Evolutionary conservation across 2,888 invertebrate genomes (phyloP).

Genomic region (Phengaris alcon): DNA sequence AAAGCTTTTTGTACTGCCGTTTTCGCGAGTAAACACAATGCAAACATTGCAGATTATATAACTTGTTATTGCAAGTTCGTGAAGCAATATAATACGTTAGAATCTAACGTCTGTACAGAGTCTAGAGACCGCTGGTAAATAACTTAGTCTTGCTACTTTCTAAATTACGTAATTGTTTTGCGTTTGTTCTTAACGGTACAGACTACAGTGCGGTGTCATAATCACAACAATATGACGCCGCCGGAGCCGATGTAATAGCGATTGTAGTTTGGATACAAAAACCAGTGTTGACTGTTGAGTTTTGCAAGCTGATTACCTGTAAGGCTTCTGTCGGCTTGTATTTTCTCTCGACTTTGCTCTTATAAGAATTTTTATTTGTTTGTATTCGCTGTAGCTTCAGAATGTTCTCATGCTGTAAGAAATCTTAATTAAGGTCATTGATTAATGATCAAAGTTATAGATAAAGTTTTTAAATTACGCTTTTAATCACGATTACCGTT

Average conservation of each 20-base stretch:
- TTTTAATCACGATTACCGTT: too few relatives aligned
- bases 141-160: constrained; percentile 49
- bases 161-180: constrained; percentile 56
- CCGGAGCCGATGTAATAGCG: constrained; percentile 30
- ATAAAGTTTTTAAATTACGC: too few relatives aligned
- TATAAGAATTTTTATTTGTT: neutral
- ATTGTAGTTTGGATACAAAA: constrained; percentile 11
- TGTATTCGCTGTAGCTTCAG: neutral
- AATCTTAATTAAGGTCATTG: neutral
- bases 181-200: constrained; percentile 52
- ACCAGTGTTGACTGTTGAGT: constrained; percentile 12
- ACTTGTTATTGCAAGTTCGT: constrained; percentile 33
- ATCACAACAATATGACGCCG: constrained; percentile 42
- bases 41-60: constrained; percentile 36
- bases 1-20: constrained; percentile 4
- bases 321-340: neutral
- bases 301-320: constrained; percentile 6
- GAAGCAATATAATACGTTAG: constrained; percentile 15
- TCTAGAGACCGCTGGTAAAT: constrained; percentile 33
- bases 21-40: constrained; percentile 19
- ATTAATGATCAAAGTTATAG: too few relatives aligned
- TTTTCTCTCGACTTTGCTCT: neutral
- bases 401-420: neutral
- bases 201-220: constrained; percentile 49
- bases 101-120: constrained; percentile 30